These are phyloP conservation scores for Mycteria americana DNA, from an alignment of 2,797 vertebrate genomes.

Conservation along the genomic window DNA sequence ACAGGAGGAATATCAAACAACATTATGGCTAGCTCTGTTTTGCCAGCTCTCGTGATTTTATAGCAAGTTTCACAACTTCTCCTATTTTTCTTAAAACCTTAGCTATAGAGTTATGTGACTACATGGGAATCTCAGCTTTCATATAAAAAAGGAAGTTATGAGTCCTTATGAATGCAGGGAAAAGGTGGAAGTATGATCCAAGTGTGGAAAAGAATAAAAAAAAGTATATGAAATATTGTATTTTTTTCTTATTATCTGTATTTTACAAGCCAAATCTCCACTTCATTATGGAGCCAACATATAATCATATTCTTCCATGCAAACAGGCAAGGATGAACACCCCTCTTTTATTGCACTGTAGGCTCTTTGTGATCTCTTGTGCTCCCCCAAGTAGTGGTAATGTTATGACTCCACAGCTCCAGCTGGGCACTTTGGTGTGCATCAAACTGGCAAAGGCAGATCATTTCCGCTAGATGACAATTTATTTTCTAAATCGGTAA, in stretches of 20 bases:
- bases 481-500: not conserved
- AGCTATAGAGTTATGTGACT: not conserved
- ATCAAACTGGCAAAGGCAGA: not conserved
- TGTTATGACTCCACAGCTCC: not conserved
- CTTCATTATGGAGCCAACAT: not conserved
- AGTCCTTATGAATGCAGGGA: not conserved
- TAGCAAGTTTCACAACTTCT: not conserved
- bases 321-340: not conserved
- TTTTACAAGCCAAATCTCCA: not conserved
- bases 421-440: not conserved
- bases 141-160: not conserved
- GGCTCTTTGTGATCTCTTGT: not conserved
- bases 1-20: not conserved
- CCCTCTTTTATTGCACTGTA: not conserved
- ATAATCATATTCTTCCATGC: not conserved
- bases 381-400: not conserved
- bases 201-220: not conserved
- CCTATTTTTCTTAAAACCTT: not conserved
- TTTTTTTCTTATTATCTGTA: not conserved
- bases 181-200: not conserved
- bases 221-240: not conserved
- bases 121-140: not conserved
- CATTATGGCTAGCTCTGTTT: not conserved
- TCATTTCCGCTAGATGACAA: not conserved
- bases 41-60: not conserved